These are phyloP conservation scores for Hirtodrosophila duncani DNA, from an alignment of 2,888 invertebrate species.

Conservation along the genomic window DNA sequence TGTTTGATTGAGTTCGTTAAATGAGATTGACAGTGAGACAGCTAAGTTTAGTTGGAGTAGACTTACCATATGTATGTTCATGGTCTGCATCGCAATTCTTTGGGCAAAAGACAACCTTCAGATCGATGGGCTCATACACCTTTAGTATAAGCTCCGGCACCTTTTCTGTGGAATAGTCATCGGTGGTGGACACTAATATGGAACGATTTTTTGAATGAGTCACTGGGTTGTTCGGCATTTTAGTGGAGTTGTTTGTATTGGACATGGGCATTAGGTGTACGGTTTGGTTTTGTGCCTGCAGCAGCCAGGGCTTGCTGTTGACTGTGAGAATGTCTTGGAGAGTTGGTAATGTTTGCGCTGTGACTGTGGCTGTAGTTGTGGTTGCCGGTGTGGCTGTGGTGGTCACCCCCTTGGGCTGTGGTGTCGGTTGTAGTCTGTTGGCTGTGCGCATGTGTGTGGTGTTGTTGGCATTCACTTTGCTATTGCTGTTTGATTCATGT, in stretches of 20 bases:
- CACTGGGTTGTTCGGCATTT: constrained; percentile 54
- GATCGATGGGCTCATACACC: constrained; percentile 67
- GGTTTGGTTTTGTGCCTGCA: constrained; percentile 42
- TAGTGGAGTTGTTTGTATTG: constrained; percentile 2
- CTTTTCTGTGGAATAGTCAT: constrained; percentile 25
- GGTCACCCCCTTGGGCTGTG: neutral
- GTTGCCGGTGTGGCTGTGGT: neutral
- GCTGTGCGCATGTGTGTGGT: neutral
- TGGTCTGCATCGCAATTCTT: constrained; percentile 60
- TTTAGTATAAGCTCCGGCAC: constrained; percentile 68
- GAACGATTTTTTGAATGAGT: constrained; percentile 56
- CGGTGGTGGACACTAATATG: constrained; percentile 33
- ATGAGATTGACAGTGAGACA: too few relatives aligned
- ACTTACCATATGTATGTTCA: constrained; percentile 63
- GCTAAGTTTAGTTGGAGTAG: neutral
- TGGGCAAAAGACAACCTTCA: constrained; percentile 70
- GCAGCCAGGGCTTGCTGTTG: constrained; percentile 44
- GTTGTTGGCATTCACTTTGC: constrained; percentile 5
- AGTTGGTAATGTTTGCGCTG: constrained; percentile 14
- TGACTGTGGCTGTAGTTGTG: neutral
- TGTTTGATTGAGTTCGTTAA: neutral
- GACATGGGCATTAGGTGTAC: constrained; percentile 43
- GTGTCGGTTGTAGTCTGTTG: neutral
- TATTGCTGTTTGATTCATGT: constrained; percentile 26
- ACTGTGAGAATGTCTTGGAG: constrained; percentile 42